Percentiles rank a stretch among this genome's conserved stretches.
These are phyloP conservation scores for Ciconia nigra DNA, from an alignment of 2,797 vertebrate species.

Conservation along the genomic window DNA sequence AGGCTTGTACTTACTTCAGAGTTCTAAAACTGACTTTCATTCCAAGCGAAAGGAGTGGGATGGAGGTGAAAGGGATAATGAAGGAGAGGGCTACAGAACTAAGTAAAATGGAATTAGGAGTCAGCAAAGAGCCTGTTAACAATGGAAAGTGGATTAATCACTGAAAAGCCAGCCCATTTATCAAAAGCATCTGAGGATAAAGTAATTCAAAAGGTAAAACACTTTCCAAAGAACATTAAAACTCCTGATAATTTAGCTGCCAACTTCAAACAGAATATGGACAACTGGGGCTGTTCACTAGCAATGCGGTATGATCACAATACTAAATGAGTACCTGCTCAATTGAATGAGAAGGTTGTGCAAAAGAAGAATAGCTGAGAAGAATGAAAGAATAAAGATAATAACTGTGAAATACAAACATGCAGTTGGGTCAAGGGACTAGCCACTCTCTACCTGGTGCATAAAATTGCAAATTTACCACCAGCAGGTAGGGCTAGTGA, in stretches of 20 bases:
- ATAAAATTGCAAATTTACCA: background rate
- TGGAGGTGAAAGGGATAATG: background rate
- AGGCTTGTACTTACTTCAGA: background rate
- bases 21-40: background rate
- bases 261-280: background rate
- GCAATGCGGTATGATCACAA: background rate
- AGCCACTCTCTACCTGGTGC: background rate
- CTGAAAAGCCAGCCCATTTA: background rate
- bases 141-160: background rate
- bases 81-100: background rate
- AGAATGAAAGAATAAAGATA: background rate
- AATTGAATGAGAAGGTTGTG: background rate
- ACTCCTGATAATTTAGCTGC: background rate
- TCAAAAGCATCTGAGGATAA: background rate
- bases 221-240: background rate
- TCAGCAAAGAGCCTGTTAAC: background rate
- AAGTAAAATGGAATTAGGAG: background rate
- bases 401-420: background rate
- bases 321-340: background rate
- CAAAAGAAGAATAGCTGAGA: background rate
- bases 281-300: background rate
- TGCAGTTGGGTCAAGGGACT: background rate
- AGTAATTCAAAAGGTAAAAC: background rate
- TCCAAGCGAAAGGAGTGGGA: background rate
- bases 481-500: background rate